Base-by-base conservation (phyloP, 2,113 vertebrate species). In the Oryctolagus cuniculus region DNA sequence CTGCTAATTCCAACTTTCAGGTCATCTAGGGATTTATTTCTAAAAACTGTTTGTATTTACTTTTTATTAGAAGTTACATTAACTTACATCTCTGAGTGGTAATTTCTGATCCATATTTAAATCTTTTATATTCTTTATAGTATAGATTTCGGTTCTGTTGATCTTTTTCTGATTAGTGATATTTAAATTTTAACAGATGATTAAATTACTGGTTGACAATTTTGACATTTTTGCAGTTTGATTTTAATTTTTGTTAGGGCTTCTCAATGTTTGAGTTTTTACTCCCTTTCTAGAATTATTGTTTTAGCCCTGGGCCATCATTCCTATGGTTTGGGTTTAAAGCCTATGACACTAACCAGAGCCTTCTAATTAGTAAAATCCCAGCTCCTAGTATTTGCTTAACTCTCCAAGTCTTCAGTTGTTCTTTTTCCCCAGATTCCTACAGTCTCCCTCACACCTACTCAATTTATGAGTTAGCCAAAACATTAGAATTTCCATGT, bases 231-330 rank as follows among this genome's bases (percentile, higher is more conserved):
- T 78, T n/a, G 17, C 58, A 53, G 38, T 25, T 78, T 89, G 63
- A 31, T 34, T 70, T 73, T 63, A 49, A 58, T 16, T 15, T 74
- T 80, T 67, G 15, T 58, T 84, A 67, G 31, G 31, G 58, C 2
- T 34, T 84, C 89, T 78, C 25, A 49, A 8, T 49, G n/a, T 55
- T 74, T 69, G 10, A 66, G 24, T 67, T 92, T 87, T 88, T 22
- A 55, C 69, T n/a, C 15, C 72, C 38, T 85, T 82, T 84, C 17
- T 75, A 51, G 44, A 95, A 80, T 58, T 96, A 87, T 75, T 61
- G 87, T 95, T 19, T 95, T 81, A 70, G 55, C 38, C 49, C 34
- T 84, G 16, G n/a, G 21, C 27, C 38, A 75, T 64, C 27, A 82
- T 88, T 86, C 64, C 58, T 82, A 88, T 9, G 5, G 38, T 51